Evolutionary conservation across 2,888 invertebrate species (phyloP), one percentile per base, ranked within the genome.

Genomic region (Dicycla oo): DNA sequence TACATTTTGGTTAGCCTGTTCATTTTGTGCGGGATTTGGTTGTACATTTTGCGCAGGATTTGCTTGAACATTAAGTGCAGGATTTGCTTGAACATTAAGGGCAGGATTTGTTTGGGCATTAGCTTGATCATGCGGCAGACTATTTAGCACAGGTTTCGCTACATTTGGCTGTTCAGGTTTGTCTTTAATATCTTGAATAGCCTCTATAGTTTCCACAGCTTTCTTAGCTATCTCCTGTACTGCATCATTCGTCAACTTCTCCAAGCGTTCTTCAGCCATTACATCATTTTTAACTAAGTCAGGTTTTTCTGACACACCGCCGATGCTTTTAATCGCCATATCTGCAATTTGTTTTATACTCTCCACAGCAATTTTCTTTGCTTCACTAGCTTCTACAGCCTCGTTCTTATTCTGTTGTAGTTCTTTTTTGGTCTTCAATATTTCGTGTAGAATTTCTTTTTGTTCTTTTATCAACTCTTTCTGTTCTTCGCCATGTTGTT

Each of bases 401-500:
- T 89, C 95, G 87, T 81, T 96, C 87, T 94, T 97, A 90, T 90
- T 96, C 88, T 93, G 91, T 75, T 95, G 91, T 8, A 96, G 83
- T 82, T 96, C 96, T 76, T 96, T 91, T 72, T 96, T 96, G 8
- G 96, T 96, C 80, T 97, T 96, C 70, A 97, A 96, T 34, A 97
- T 93, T 88, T 97, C 96, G 78, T 97, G 93, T 60, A 97, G 89
- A 73, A 97, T 95, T 87, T 97, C 96, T 83, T 97, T 97, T 85
- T 97, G 97, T 88, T 97, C 97, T 83, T 97, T 96, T 47, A 97
- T 95, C 76, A 98, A 91, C 89, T 97, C 96, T 85, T 97, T 96
- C 86, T 97, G 97, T 87, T 97, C 97, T 88, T 97, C 96, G 72
- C 97, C 97, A 81, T 98, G 97, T 88, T 97, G 96, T 90, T 97